phyloP scores from a whole-genome alignment of 1,140 invertebrate genomes.

The Oscheius sp. region DNA sequence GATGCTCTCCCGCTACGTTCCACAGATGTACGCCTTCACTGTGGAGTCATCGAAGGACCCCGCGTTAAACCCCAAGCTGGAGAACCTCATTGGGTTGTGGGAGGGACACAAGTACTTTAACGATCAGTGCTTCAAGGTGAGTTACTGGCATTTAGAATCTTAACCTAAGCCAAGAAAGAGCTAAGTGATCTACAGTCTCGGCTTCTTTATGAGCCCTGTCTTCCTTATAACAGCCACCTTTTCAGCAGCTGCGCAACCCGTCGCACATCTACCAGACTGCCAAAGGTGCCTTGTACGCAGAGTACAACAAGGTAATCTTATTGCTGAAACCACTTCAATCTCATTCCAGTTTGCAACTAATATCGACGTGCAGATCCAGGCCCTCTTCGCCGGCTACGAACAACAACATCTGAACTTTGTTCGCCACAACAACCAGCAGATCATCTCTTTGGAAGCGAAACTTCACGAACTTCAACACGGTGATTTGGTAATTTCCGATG shows the following conservation, averaged over 20 bases:
- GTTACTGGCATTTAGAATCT: too few species aligned
- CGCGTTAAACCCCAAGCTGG: slow-evolving; percentile 43
- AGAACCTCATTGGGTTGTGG: slow-evolving; percentile 52
- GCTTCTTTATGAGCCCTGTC: not conserved
- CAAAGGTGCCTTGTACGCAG: not conserved
- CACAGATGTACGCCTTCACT: slow-evolving; percentile 50
- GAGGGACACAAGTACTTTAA: slow-evolving; percentile 52
- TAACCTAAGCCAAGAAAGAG: not conserved
- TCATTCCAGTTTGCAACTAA: not conserved
- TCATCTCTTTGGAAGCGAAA: slow-evolving; percentile 1
- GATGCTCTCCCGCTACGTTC: slow-evolving; percentile 53
- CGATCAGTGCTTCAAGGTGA: slow-evolving; percentile 51
- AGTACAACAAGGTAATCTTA: slow-evolving; percentile 7
- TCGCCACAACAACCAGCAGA: slow-evolving; percentile 14
- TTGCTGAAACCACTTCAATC: not conserved
- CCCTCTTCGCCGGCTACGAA: slow-evolving; percentile 28
- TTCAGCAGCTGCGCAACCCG: slow-evolving; percentile 23
- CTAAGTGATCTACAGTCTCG: not conserved
- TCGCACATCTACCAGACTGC: not conserved
- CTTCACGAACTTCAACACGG: not conserved
- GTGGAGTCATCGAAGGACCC: slow-evolving; percentile 11
- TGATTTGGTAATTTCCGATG: not conserved
- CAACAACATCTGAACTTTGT: slow-evolving; percentile 32
- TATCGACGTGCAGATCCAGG: slow-evolving; percentile 5
- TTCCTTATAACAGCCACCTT: not conserved